phyloP scores from a whole-genome alignment of 2,797 vertebrate genomes.

The Lateolabrax maculatus region DNA sequence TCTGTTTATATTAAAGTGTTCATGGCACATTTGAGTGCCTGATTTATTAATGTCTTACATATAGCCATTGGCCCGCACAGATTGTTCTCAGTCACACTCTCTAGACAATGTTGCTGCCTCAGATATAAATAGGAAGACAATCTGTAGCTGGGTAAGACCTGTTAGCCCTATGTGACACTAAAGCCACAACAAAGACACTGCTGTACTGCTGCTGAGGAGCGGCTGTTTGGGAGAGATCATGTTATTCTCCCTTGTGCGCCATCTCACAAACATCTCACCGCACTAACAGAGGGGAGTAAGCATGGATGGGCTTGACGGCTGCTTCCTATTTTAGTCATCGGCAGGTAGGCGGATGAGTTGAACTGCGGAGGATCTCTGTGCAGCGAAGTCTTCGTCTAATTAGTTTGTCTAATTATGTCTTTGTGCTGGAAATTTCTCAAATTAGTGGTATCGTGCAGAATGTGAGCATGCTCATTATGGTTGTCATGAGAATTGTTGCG shows the following conservation, averaged over 20 bases:
- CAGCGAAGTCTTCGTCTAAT: conserved; percentile 88
- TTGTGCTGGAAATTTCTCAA: conserved; percentile 91
- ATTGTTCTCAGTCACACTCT: conserved; percentile 44
- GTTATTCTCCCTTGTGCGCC: conserved; percentile 76
- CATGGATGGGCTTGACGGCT: conserved; percentile 83
- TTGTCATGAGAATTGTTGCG: conserved; percentile 87
- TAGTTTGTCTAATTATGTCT: conserved; percentile 92
- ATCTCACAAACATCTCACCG: conserved; percentile 80
- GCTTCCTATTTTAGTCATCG: conserved; percentile 86
- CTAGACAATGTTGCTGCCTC: conserved; percentile 45
- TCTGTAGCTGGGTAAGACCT: conserved; percentile 66
- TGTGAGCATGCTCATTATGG: conserved; percentile 88
- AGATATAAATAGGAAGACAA: conserved; percentile 67
- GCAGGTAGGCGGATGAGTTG: conserved; percentile 89
- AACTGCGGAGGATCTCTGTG: conserved; percentile 88
- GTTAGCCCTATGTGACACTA: conserved; percentile 69
- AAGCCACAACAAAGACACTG: conserved; percentile 75
- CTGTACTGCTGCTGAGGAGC: conserved; percentile 65
- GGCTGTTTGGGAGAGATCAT: conserved; percentile 69
- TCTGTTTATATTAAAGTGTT: conserved; percentile 69
- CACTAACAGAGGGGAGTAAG: conserved; percentile 80
- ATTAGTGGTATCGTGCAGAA: conserved; percentile 89
- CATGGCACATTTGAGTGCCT: conserved; percentile 58
- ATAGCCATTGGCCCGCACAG: conserved; percentile 35
- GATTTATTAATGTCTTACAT: conserved; percentile 67